phyloP scores from a whole-genome alignment of 2,113 vertebrate genomes.

The Antechinus flavipes region DNA sequence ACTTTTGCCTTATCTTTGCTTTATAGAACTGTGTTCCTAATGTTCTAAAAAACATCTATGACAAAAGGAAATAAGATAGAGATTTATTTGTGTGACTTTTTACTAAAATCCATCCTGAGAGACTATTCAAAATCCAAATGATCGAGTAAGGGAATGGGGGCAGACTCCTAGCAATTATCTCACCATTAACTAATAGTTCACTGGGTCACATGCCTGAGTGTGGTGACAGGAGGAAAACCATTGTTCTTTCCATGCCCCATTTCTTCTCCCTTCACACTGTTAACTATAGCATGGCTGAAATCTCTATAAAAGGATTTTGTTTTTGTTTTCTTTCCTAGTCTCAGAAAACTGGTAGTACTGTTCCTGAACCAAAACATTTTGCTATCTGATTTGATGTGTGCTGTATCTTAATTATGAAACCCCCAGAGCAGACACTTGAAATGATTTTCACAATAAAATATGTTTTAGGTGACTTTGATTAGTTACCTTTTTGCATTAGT shows the following conservation, averaged over 20 bases:
- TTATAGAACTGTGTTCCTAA: constrained; percentile 5
- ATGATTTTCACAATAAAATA: constrained; percentile 48
- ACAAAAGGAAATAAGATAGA: background rate
- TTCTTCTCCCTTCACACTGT: background rate
- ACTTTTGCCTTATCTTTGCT: background rate
- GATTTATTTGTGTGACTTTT: constrained; percentile 30
- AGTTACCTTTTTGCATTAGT: constrained; percentile 33
- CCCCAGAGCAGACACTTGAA: constrained; percentile 41
- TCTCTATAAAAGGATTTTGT: constrained; percentile 53
- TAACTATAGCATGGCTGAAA: constrained; percentile 25
- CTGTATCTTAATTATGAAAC: constrained; percentile 64
- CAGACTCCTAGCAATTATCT: constrained; percentile 45
- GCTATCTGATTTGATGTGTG: background rate
- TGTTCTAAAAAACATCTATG: background rate
- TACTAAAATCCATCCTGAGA: constrained; percentile 48
- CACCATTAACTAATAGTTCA: constrained; percentile 68
- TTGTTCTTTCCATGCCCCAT: constrained; percentile 42
- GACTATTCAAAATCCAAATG: constrained; percentile 58
- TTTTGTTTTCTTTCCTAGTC: constrained; percentile 52
- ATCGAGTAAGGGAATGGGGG: background rate
- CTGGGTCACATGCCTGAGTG: background rate
- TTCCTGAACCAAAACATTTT: constrained; percentile 64
- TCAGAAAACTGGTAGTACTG: constrained; percentile 70
- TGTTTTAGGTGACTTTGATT: constrained; percentile 57
- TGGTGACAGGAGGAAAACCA: background rate